Conservation (phyloP, 2,113 vertebrate species). For the Indri indri region DNA sequence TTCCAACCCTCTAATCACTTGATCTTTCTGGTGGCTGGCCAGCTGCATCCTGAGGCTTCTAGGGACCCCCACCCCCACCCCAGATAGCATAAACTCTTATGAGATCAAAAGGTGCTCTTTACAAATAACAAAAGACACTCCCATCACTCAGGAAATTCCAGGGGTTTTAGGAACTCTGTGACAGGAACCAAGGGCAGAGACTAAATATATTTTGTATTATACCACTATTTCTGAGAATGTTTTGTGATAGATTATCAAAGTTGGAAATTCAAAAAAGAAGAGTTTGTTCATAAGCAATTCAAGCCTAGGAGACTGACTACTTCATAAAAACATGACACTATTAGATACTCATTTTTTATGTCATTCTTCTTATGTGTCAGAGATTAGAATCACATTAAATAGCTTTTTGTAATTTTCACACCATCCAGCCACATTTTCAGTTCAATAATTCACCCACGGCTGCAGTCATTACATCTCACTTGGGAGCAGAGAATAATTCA, state of each 20-base stretch:
- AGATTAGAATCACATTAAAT: conserved; percentile 51
- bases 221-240: neutral
- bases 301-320: neutral
- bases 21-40: neutral
- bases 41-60: neutral
- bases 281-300: neutral
- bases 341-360: neutral
- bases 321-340: neutral
- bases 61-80: neutral
- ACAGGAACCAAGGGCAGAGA: neutral
- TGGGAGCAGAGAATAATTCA: conserved; percentile 27
- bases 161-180: neutral
- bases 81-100: neutral
- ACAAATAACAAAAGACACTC: neutral
- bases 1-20: neutral
- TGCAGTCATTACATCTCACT: conserved; percentile 27
- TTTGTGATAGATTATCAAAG: neutral
- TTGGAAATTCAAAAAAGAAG: neutral
- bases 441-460: conserved; percentile 25
- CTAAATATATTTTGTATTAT: neutral
- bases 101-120: neutral
- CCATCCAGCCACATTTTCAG: conserved; percentile 4
- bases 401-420: conserved; percentile 32
- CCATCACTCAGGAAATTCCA: neutral
- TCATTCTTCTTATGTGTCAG: neutral